phyloP scores from a whole-genome alignment of 2,888 invertebrate genomes.

The Brenthis hecate region DNA sequence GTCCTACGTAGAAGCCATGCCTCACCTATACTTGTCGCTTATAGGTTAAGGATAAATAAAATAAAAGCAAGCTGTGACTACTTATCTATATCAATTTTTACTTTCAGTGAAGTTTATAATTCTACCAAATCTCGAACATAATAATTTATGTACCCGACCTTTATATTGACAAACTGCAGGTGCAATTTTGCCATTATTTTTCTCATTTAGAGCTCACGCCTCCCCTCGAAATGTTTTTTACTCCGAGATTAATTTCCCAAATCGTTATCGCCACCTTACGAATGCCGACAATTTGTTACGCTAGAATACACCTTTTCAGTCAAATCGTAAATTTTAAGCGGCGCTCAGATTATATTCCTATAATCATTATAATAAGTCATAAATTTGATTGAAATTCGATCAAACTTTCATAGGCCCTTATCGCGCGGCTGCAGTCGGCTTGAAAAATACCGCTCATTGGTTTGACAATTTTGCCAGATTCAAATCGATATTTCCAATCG shows the following conservation, averaged over 20 bases:
- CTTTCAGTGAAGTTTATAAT: no score
- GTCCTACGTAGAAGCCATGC: no score
- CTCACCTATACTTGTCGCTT: no score
- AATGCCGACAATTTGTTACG: slow-evolving; percentile 79
- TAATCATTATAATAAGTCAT: slow-evolving; percentile 81
- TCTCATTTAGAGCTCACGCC: slow-evolving; percentile 30
- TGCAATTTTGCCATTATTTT: slow-evolving; percentile 35
- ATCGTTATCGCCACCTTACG: slow-evolving; percentile 79
- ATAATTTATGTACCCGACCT: not conserved
- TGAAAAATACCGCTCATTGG: slow-evolving; percentile 73
- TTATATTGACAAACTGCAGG: slow-evolving; percentile 12
- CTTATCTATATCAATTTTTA: no score
- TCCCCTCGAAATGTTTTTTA: slow-evolving; percentile 57
- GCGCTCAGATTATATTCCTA: slow-evolving; percentile 75
- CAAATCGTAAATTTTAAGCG: slow-evolving; percentile 79
- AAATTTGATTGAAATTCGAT: slow-evolving; percentile 82
- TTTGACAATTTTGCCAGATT: slow-evolving; percentile 61
- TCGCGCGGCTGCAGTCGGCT: slow-evolving; percentile 76
- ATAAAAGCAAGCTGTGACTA: no score
- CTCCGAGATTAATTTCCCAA: slow-evolving; percentile 75
- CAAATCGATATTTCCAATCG: slow-evolving; percentile 72
- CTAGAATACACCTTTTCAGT: slow-evolving; percentile 79
- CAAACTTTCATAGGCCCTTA: slow-evolving; percentile 77
- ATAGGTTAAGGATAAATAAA: no score
- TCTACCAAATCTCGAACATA: no score